phyloP scores from a whole-genome alignment of 2,888 invertebrate genomes.

The Epicampocera succincta region DNA sequence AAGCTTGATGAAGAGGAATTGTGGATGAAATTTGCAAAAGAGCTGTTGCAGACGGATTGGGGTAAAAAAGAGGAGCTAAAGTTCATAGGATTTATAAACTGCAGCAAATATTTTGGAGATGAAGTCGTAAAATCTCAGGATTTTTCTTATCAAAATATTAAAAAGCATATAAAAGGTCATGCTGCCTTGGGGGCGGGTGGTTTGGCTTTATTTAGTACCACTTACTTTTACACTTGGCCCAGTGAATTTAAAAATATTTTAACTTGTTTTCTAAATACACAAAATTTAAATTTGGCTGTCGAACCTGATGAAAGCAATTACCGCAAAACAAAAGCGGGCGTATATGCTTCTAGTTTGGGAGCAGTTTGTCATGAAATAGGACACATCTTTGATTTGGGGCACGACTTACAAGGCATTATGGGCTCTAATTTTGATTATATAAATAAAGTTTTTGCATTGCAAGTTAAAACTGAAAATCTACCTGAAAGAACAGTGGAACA shows the following conservation, averaged over 20 bases:
- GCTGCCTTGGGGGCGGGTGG: constrained; percentile 97
- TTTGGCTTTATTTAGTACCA: constrained; percentile 94
- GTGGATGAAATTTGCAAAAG: constrained; percentile 91
- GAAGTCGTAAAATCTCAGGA: constrained; percentile 83
- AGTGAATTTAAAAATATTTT: constrained; percentile 86
- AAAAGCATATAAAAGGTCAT: constrained; percentile 88
- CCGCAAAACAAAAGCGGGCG: constrained; percentile 92
- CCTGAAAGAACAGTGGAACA: constrained; percentile 77
- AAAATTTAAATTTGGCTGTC: constrained; percentile 86
- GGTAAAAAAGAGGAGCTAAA: constrained; percentile 83
- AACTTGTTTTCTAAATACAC: constrained; percentile 80
- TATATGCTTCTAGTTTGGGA: constrained; percentile 94
- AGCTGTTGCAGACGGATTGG: constrained; percentile 87
- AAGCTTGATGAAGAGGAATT: constrained; percentile 89
- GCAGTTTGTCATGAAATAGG: constrained; percentile 94
- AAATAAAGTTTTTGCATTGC: constrained; percentile 88
- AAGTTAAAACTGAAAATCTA: constrained; percentile 81
- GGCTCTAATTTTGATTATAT: constrained; percentile 93
- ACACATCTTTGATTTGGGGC: constrained; percentile 96
- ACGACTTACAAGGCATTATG: constrained; percentile 96
- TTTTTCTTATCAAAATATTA: constrained; percentile 87
- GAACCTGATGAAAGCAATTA: constrained; percentile 97
- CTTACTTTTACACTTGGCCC: constrained; percentile 95
- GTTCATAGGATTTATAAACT: constrained; percentile 94
- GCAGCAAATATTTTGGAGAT: constrained; percentile 89